Evolutionary conservation across 1,140 invertebrate species (phyloP).

Genomic region (Mizuhopecten yessoensis): DNA sequence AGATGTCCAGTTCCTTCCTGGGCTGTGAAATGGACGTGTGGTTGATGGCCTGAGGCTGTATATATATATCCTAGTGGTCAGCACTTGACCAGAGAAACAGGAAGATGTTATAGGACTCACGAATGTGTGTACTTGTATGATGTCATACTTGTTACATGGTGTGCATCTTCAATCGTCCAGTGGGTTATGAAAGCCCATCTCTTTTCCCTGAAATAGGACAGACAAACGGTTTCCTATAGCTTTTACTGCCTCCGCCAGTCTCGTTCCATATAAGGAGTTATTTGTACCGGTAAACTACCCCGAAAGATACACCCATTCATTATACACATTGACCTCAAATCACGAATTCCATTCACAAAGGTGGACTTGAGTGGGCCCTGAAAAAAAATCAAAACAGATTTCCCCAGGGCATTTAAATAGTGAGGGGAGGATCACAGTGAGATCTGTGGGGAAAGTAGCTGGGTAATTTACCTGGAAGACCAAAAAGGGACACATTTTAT

Average conservation of each 20-base stretch:
- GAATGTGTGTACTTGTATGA: too few species aligned
- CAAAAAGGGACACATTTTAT: too few species aligned
- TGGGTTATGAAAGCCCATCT: too few species aligned
- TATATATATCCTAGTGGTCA: not conserved
- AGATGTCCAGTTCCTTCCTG: not conserved
- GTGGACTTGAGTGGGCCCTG: constrained; percentile 27
- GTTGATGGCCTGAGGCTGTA: not conserved
- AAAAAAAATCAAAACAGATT: not conserved
- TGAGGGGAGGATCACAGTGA: not conserved
- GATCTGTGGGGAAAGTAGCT: too few species aligned
- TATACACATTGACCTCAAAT: not conserved
- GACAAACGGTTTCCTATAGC: too few species aligned
- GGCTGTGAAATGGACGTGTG: constrained; percentile 4
- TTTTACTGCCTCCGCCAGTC: too few species aligned
- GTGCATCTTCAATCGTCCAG: too few species aligned
- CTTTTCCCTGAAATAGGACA: too few species aligned
- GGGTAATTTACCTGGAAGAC: too few species aligned
- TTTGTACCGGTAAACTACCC: not conserved
- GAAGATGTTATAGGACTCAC: not conserved
- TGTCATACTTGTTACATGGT: too few species aligned
- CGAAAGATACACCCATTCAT: not conserved
- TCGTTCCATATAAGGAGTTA: not conserved
- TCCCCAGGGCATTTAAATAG: not conserved
- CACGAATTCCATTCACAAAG: not conserved
- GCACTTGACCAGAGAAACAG: not conserved